Percentiles rank a stretch among this genome's conserved stretches.
Evolutionary conservation across 2,888 invertebrate genomes (phyloP).

Genomic region (Leptopilina drosophilae): DNA sequence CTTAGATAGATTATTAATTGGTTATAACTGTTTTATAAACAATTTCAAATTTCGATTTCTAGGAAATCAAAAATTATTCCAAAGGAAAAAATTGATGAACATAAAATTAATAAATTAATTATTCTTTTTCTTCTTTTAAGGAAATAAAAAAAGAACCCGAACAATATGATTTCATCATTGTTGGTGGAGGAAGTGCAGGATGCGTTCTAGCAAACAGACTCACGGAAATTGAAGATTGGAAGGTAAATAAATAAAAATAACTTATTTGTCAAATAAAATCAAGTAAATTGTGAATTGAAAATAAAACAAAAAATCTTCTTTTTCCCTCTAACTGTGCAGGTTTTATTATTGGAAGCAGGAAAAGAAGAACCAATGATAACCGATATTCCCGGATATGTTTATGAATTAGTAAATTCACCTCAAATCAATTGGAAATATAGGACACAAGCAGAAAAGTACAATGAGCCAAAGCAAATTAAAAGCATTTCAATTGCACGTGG

Average conservation of each 20-base stretch:
- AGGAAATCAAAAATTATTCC: too few species aligned
- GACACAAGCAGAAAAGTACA: constrained; percentile 86
- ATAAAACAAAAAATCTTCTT: not conserved
- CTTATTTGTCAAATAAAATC: not conserved
- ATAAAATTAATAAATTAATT: too few species aligned
- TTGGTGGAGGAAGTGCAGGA: constrained; percentile 79
- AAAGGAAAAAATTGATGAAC: too few species aligned
- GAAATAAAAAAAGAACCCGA: not conserved
- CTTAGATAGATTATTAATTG: too few species aligned
- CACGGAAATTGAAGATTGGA: constrained; percentile 76
- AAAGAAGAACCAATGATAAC: constrained; percentile 83
- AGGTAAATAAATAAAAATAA: constrained; percentile 64
- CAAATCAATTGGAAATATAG: constrained; percentile 90
- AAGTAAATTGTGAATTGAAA: not conserved
- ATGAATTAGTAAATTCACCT: constrained; percentile 75
- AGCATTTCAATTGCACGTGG: constrained; percentile 94
- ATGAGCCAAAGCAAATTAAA: constrained; percentile 86
- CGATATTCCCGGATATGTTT: constrained; percentile 83
- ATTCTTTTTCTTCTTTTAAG: not conserved
- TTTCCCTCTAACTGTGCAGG: constrained; percentile 71
- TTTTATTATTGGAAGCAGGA: constrained; percentile 83
- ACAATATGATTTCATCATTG: constrained; percentile 69
- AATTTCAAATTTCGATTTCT: too few species aligned
- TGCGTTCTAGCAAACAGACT: constrained; percentile 78
- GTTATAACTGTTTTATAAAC: too few species aligned